These are phyloP conservation scores for Tachyglossus aculeatus DNA, from an alignment of 2,797 vertebrate species.

Conservation along the genomic window DNA sequence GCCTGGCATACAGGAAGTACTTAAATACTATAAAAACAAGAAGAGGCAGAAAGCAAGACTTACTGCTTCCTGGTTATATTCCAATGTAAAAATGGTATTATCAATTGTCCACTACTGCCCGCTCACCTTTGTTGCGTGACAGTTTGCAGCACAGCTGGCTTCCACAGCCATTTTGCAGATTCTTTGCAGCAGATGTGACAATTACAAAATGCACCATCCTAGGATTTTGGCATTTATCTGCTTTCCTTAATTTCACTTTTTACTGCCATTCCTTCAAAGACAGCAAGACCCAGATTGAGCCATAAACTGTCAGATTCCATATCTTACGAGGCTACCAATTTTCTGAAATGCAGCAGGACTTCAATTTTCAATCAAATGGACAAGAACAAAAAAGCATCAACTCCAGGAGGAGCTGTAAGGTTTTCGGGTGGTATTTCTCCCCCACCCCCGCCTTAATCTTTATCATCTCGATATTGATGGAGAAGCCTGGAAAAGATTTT, in stretches of 20 bases:
- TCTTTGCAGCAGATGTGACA: slow-evolving; percentile 67
- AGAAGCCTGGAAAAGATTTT: slow-evolving; percentile 38
- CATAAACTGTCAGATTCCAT: slow-evolving; percentile 58
- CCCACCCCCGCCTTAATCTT: slow-evolving; percentile 55
- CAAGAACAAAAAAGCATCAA: slow-evolving; percentile 54
- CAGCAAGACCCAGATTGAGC: slow-evolving; percentile 47
- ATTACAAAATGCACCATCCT: slow-evolving; percentile 56
- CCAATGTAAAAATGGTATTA: slow-evolving; percentile 27
- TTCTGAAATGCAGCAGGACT: slow-evolving; percentile 63
- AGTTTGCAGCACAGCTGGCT: slow-evolving; percentile 39
- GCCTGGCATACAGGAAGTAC: background rate
- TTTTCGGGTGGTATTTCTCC: slow-evolving; percentile 30
- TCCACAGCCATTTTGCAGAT: slow-evolving; percentile 62
- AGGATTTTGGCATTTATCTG: slow-evolving; percentile 60
- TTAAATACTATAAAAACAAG: slow-evolving; percentile 12
- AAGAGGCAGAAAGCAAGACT: background rate
- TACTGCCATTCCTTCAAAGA: slow-evolving; percentile 67
- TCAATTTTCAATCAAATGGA: slow-evolving; percentile 64
- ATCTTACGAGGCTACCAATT: slow-evolving; percentile 39
- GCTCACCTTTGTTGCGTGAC: slow-evolving; percentile 2
- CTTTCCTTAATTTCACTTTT: slow-evolving; percentile 69
- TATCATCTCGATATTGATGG: slow-evolving; percentile 48
- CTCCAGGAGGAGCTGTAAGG: slow-evolving; percentile 52
- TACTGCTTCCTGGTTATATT: slow-evolving; percentile 10
- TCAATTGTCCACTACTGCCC: slow-evolving; percentile 30